A percentile compares a stretch with the other conserved stretches of the same genome.
phyloP scores from a whole-genome alignment of 2,797 vertebrate species.

The Bufotes viridis region DNA sequence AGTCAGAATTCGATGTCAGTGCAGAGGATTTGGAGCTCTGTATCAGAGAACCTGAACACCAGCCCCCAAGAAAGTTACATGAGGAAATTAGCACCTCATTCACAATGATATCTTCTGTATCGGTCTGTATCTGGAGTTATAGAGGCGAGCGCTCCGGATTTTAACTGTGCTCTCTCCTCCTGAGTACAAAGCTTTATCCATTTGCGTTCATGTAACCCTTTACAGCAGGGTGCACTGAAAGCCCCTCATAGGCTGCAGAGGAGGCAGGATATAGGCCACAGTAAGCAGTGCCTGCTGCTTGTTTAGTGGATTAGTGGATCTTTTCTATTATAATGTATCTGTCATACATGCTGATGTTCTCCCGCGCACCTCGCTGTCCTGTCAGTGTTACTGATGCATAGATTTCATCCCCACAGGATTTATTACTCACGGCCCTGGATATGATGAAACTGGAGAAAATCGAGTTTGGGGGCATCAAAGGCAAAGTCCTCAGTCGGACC shows the following conservation, averaged over 20 bases:
- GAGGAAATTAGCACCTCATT: too few species aligned
- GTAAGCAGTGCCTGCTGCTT: too few species aligned
- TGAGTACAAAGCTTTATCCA: constrained; percentile 53
- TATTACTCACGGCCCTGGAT: constrained; percentile 82
- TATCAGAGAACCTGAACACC: too few species aligned
- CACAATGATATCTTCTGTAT: neutral
- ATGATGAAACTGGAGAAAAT: constrained; percentile 88
- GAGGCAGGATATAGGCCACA: too few species aligned
- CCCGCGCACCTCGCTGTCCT: neutral
- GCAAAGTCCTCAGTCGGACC: constrained; percentile 82
- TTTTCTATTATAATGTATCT: too few species aligned
- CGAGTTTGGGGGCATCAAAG: constrained; percentile 85
- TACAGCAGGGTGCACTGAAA: neutral
- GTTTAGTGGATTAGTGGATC: too few species aligned
- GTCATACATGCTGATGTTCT: neutral
- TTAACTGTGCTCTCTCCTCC: neutral
- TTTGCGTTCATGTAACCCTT: constrained; percentile 21
- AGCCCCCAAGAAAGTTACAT: too few species aligned
- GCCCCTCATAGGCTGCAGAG: neutral
- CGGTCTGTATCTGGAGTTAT: neutral
- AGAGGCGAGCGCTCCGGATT: neutral
- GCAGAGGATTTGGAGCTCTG: too few species aligned
- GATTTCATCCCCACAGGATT: constrained; percentile 70
- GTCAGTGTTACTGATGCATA: neutral
- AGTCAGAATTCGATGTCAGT: too few species aligned